Conservation (phyloP, 2,113 vertebrate genomes). For the Dendropsophus ebraccatus region DNA sequence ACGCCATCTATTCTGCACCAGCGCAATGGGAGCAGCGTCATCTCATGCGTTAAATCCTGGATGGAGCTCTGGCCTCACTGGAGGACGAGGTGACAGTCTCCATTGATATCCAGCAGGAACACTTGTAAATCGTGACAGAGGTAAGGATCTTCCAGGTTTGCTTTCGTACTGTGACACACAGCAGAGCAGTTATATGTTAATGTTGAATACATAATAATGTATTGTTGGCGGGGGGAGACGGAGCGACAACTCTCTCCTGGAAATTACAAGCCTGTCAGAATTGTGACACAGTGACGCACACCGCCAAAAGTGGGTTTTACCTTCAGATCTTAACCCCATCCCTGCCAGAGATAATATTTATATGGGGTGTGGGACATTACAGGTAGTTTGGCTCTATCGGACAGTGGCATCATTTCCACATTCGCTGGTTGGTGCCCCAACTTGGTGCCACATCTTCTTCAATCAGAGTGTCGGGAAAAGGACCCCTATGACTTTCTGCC, state of each 20-base stretch:
- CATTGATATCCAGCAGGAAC: background rate
- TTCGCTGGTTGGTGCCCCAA: too few species aligned
- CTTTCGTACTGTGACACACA: background rate
- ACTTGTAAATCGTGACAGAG: constrained; percentile 29
- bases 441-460: too few species aligned
- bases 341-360: background rate
- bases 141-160: background rate
- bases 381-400: too few species aligned
- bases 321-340: constrained; percentile 31
- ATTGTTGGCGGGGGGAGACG: background rate
- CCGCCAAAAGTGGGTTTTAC: constrained; percentile 30
- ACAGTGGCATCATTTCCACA: too few species aligned
- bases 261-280: constrained; percentile 51
- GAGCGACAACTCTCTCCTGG: background rate
- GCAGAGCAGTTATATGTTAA: constrained; percentile 18
- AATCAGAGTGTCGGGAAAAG: too few species aligned
- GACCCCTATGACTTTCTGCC: too few species aligned
- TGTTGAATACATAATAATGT: constrained; percentile 41
- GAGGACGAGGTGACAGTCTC: background rate
- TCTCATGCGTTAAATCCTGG: background rate
- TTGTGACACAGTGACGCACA: constrained; percentile 48
- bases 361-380: too few species aligned
- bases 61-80: background rate
- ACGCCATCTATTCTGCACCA: background rate
- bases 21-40: background rate